phyloP scores from a whole-genome alignment of 2,888 invertebrate genomes.

The Apocheima hispidaria region DNA sequence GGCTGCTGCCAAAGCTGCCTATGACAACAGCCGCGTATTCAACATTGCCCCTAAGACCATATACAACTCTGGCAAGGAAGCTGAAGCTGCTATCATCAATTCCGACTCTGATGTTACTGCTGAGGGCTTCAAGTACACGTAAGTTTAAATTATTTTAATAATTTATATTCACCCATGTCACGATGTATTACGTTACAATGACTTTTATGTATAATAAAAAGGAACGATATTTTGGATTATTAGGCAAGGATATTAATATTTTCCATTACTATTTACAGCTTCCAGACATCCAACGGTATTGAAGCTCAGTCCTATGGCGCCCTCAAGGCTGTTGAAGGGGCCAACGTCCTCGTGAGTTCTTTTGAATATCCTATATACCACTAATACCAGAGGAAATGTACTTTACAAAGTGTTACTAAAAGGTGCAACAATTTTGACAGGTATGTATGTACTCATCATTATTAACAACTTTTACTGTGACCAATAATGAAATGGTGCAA shows the following conservation, averaged over 20 bases:
- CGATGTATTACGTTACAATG: too few relatives aligned
- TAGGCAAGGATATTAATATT: not conserved
- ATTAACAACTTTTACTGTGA: too few relatives aligned
- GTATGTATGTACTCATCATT: not conserved
- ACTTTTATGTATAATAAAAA: too few relatives aligned
- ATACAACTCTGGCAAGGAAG: conserved; percentile 43
- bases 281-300: conserved; percentile 86
- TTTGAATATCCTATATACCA: not conserved
- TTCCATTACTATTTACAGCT: conserved; percentile 66
- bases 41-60: conserved; percentile 28
- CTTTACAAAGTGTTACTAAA: not conserved
- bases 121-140: conserved; percentile 58
- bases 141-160: conserved; percentile 40
- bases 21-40: conserved; percentile 22
- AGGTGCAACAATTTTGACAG: not conserved
- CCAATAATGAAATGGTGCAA: too few relatives aligned
- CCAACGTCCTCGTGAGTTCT: conserved; percentile 56
- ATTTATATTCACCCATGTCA: too few relatives aligned
- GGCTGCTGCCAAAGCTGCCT: conserved; percentile 15
- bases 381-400: not conserved
- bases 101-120: conserved; percentile 49
- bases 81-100: conserved; percentile 49
- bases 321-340: conserved; percentile 73
- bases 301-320: conserved; percentile 79
- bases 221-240: not conserved